Percentiles rank a stretch among this genome's conserved stretches.
These are phyloP conservation scores for Hypsibius dujardini DNA, from an alignment of 1,140 invertebrate species.

Conservation along the genomic window DNA sequence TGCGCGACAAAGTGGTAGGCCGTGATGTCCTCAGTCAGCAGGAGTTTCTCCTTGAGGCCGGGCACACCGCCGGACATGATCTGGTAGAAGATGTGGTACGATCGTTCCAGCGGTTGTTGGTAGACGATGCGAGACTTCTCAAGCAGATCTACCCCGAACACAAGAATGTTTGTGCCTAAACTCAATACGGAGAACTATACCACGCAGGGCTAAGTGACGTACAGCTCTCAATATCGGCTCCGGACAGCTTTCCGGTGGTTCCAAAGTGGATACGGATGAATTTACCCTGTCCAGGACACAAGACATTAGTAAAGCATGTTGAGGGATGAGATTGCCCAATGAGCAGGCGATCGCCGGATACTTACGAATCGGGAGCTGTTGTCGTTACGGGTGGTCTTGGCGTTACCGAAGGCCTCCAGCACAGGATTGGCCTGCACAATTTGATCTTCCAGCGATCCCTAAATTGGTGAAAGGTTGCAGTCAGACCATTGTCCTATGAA, in stretches of 20 bases:
- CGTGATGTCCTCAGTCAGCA: conserved; percentile 46
- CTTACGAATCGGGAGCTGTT: conserved; percentile 83
- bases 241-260: conserved; percentile 38
- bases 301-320: no score
- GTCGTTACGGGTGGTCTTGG: conserved; percentile 98
- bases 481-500: no score
- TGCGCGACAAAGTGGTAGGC: conserved; percentile 74
- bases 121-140: conserved; percentile 42
- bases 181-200: background rate
- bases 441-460: conserved; percentile 84
- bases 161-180: background rate
- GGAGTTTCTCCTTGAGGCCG: conserved; percentile 38
- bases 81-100: conserved; percentile 44
- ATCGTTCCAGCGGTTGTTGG: conserved; percentile 35
- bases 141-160: conserved; percentile 36
- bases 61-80: conserved; percentile 34
- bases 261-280: conserved; percentile 44
- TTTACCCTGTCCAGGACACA: conserved; percentile 35
- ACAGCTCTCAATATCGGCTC: conserved; percentile 45
- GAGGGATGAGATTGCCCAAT: no score
- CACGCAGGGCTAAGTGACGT: conserved; percentile 26
- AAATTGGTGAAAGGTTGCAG: no score
- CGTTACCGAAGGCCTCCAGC: conserved; percentile 98
- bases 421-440: conserved; percentile 98
- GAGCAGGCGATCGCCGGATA: no score